These are phyloP conservation scores for Lota lota DNA, from an alignment of 2,113 vertebrate genomes.

Conservation along the genomic window DNA sequence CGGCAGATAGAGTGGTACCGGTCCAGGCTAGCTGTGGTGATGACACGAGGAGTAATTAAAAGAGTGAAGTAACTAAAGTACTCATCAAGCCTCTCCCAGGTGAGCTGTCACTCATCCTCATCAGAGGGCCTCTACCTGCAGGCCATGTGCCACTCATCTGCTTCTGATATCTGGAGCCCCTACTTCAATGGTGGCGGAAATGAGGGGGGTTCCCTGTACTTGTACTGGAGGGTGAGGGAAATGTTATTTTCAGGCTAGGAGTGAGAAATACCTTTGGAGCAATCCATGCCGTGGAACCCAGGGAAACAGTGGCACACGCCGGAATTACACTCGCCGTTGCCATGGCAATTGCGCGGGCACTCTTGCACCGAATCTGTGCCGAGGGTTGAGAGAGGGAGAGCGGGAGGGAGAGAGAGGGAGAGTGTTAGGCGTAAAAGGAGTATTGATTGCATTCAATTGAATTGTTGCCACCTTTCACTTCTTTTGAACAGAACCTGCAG, in stretches of 20 bases:
- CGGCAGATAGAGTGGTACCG: constrained; percentile 61
- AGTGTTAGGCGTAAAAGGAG: not conserved
- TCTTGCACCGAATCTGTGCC: constrained; percentile 95
- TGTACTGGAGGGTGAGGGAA: not conserved
- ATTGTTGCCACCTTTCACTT: constrained; percentile 46
- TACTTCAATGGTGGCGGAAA: too few species aligned
- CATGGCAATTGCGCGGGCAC: constrained; percentile 95
- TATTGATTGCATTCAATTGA: constrained; percentile 61
- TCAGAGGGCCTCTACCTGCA: constrained; percentile 60
- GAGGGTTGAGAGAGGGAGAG: constrained; percentile 30
- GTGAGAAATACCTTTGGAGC: constrained; percentile 88
- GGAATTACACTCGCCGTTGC: constrained; percentile 96
- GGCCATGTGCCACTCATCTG: too few species aligned
- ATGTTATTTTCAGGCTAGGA: constrained; percentile 11
- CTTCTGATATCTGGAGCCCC: too few species aligned
- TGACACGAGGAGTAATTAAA: constrained; percentile 76
- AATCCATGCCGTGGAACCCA: constrained; percentile 96
- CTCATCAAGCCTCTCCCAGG: constrained; percentile 76
- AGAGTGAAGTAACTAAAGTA: constrained; percentile 71
- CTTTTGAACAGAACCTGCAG: constrained; percentile 34
- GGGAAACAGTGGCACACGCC: constrained; percentile 97
- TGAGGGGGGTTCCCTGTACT: too few species aligned
- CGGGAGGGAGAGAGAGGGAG: constrained; percentile 36
- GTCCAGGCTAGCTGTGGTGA: constrained; percentile 50
- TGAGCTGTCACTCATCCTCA: constrained; percentile 70